phyloP scores from a whole-genome alignment of 2,888 invertebrate genomes.

The Lottia gigantea region DNA sequence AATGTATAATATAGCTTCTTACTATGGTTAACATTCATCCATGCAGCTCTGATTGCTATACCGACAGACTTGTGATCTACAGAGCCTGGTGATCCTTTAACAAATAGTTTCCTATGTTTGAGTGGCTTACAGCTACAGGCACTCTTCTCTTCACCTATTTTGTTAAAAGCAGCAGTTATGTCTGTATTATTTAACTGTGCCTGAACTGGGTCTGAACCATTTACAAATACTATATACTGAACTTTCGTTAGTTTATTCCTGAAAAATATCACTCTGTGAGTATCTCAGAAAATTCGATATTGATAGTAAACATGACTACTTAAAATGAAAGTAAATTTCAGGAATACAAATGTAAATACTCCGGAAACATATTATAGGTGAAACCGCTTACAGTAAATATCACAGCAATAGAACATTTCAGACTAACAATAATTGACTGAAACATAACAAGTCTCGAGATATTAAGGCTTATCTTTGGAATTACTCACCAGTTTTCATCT shows the following conservation, averaged over 20 bases:
- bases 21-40: neutral
- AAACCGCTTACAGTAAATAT: too few species aligned
- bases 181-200: neutral
- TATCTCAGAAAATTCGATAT: too few species aligned
- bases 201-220: neutral
- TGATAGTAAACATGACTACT: too few species aligned
- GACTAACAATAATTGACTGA: too few species aligned
- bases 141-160: neutral
- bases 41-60: neutral
- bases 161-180: neutral
- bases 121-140: neutral
- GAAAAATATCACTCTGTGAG: too few species aligned
- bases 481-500: constrained; percentile 2
- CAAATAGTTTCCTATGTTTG: neutral
- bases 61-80: neutral
- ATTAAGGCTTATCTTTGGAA: too few species aligned
- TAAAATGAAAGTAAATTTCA: too few species aligned
- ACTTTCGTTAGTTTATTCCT: neutral
- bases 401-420: too few species aligned
- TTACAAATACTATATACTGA: neutral
- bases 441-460: too few species aligned
- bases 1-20: neutral
- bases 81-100: neutral
- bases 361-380: too few species aligned
- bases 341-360: too few species aligned